A percentile compares a stretch with the other conserved stretches of the same genome.
These are phyloP conservation scores for Neuroterus valhalla DNA, from an alignment of 1,140 invertebrate genomes.

Conservation along the genomic window DNA sequence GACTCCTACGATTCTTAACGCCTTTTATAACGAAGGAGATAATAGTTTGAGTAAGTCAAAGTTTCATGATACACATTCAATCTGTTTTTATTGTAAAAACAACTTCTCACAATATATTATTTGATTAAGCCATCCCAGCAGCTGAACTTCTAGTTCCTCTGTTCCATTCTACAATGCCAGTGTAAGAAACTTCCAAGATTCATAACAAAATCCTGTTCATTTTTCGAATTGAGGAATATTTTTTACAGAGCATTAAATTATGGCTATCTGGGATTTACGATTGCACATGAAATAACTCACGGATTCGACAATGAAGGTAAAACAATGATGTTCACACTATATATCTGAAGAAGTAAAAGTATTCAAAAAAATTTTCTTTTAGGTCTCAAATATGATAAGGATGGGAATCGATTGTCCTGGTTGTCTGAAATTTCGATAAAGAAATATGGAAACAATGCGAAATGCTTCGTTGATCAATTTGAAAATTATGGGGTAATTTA, in stretches of 20 bases:
- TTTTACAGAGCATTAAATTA: slow-evolving; percentile 16
- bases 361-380: background rate
- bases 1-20: background rate
- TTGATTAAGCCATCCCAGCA: background rate
- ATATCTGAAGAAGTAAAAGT: background rate
- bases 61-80: background rate
- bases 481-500: slow-evolving; percentile 46
- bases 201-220: background rate
- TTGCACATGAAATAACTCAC: slow-evolving; percentile 5
- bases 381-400: slow-evolving; percentile 44
- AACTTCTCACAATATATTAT: too few relatives aligned
- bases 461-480: slow-evolving; percentile 44
- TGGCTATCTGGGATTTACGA: slow-evolving; percentile 9
- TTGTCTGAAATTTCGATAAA: slow-evolving; percentile 39
- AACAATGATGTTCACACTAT: background rate
- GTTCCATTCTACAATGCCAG: background rate
- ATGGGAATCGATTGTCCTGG: slow-evolving; percentile 39
- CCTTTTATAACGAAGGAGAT: background rate
- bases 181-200: background rate
- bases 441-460: slow-evolving; percentile 35
- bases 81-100: background rate
- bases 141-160: slow-evolving; percentile 13
- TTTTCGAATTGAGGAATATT: background rate
- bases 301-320: slow-evolving; percentile 9
- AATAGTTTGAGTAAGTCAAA: background rate